phyloP scores from a whole-genome alignment of 2,888 invertebrate genomes.

The Cistogaster globosa region DNA sequence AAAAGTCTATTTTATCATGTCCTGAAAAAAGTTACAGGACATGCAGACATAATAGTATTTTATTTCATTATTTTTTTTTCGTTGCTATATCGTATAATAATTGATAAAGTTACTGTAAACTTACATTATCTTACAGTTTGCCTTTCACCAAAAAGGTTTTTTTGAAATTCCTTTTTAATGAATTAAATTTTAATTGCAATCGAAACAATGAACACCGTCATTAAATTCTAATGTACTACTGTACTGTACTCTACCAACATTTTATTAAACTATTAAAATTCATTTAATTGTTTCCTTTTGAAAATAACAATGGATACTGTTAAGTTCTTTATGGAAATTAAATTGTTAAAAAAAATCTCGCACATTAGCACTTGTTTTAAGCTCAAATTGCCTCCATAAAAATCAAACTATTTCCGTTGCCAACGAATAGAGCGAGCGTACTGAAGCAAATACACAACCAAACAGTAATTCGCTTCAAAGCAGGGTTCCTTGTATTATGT shows the following conservation, averaged over 20 bases:
- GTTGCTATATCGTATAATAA: too few relatives aligned
- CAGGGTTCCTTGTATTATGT: slow-evolving; percentile 4
- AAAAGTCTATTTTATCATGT: too few relatives aligned
- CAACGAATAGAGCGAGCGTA: slow-evolving; percentile 5
- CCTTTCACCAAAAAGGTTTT: not conserved
- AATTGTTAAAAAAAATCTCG: slow-evolving; percentile 58
- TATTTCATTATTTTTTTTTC: too few relatives aligned
- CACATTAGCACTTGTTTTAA: slow-evolving; percentile 70
- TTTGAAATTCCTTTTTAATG: slow-evolving; percentile 21
- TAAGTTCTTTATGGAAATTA: slow-evolving; percentile 59
- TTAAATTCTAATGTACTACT: not conserved
- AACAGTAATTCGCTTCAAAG: not conserved
- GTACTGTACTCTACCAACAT: not conserved
- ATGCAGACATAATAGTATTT: too few relatives aligned
- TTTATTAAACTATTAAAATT: slow-evolving; percentile 30
- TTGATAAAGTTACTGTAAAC: too few relatives aligned
- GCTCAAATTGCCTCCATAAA: slow-evolving; percentile 70
- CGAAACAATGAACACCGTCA: not conserved
- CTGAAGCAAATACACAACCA: not conserved
- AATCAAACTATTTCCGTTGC: slow-evolving; percentile 71
- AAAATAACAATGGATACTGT: slow-evolving; percentile 48
- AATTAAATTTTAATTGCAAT: slow-evolving; percentile 35
- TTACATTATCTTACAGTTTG: too few relatives aligned
- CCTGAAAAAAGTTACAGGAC: too few relatives aligned
- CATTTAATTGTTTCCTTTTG: slow-evolving; percentile 65